Percentiles rank a stretch among this genome's conserved stretches.
These are phyloP conservation scores for Ciconia boyciana DNA, from an alignment of 2,113 vertebrate genomes.

Conservation along the genomic window DNA sequence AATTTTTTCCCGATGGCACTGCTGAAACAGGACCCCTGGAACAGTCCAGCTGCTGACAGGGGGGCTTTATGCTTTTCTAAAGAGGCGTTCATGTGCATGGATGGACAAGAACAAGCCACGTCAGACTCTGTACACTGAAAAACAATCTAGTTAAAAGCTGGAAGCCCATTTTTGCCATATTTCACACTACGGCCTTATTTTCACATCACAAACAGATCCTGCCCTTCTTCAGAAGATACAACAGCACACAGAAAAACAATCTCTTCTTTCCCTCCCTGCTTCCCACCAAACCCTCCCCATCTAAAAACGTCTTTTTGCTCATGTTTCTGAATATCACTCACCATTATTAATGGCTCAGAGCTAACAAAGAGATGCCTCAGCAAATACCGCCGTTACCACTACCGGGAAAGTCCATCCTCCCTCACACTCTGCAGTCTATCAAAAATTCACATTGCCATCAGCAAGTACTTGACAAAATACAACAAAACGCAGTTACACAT, in stretches of 20 bases:
- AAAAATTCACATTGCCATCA: not conserved
- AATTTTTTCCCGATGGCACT: rapidly evolving
- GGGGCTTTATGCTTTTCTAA: not conserved
- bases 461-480: not conserved
- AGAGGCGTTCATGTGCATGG: not conserved
- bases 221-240: not conserved
- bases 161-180: not conserved
- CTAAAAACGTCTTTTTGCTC: not conserved
- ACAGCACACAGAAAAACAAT: not conserved
- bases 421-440: not conserved
- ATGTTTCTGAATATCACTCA: not conserved
- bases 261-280: not conserved
- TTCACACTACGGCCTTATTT: not conserved
- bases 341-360: not conserved
- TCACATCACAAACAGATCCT: rapidly evolving
- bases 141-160: not conserved
- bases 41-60: not conserved
- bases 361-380: not conserved
- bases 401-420: not conserved
- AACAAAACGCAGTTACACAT: not conserved
- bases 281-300: not conserved
- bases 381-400: not conserved
- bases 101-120: not conserved
- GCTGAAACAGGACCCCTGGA: not conserved
- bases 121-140: not conserved